Base-by-base conservation (phyloP, 2,888 invertebrate species). In the Chamaedrilus cognettii region DNA sequence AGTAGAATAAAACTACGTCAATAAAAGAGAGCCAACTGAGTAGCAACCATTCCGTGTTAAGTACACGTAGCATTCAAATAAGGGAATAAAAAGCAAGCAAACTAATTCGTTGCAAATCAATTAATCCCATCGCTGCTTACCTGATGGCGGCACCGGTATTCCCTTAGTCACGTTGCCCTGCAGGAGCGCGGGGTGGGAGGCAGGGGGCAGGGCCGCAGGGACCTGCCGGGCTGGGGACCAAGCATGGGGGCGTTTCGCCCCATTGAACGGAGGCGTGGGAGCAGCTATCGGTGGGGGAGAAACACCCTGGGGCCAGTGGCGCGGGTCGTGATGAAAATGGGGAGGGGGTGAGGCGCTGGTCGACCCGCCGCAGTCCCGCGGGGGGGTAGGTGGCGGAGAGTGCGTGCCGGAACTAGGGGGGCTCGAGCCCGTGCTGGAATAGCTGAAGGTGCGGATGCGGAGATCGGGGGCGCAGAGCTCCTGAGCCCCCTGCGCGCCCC, bases 121-220 rank as follows among this genome's bases (percentile, higher is more conserved):
- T n/a, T n/a, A n/a, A n/a, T n/a, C n/a, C n/a, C n/a, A n/a, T n/a
- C n/a, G n/a, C n/a, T n/a, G n/a, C n/a, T n/a, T n/a, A n/a, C n/a
- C n/a, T n/a, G n/a, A n/a, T n/a, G n/a, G n/a, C n/a, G n/a, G n/a
- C n/a, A n/a, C n/a, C n/a, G n/a, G n/a, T n/a, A n/a, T n/a, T n/a
- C n/a, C n/a, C n/a, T n/a, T n/a, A n/a, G n/a, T n/a, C 78, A 97
- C 94, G 67, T 80, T 82, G 1, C 81, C 82, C 15, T 23, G 26
- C 5, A 19, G 55, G 23, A 52, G 55, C 19, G 55, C 15, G 11
- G 11, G 15, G 11, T 19, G 26, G 26, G 55, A 7, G 7, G 11
- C 7, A 52, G 55, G 15, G 5, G 55, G n/a, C 11, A 42, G 19
- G 42, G 19, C 42, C 11, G 42, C 11, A 11, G 42, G 42, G 11